Evolutionary conservation across 2,113 vertebrate genomes (phyloP), one percentile per base, ranked within the genome.

Genomic region (Clarias magur): DNA sequence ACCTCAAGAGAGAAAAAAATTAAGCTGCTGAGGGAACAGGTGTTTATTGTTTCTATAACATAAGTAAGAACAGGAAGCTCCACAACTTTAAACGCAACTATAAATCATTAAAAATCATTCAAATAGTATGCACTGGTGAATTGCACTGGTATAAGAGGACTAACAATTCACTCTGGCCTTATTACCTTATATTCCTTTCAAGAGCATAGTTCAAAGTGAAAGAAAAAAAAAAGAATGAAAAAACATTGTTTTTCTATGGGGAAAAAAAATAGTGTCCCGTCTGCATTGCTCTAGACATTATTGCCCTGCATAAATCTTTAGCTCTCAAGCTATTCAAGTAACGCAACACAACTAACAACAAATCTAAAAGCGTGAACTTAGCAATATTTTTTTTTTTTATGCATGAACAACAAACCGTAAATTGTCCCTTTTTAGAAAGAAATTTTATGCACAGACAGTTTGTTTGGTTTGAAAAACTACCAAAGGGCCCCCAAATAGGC

Each of bases 171-270:
- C 16, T 16, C 57, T 59, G 2, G 57, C 0, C 48, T 48, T 48
- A 48, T 19, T 16, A 25, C 25, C 62, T 13, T 8, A 2, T 25
- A 63, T 63, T 63, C 62, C 62, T 25, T 63, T 25, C 21, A 54
- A 30, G 42, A 65, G 63, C 54, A 70, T 79, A 3, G 72, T 65
- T 56, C 53, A 79, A 30, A 25, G 70, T 80, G 65, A 87, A 84
- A 57, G 17, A 72, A 83, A 89, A 78, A 79, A 82, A 85, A 75
- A 15, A 11, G 12, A 78, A 53, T 38, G 63, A 30, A 65, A 79
- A 42, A 60, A 83, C 68, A 59, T 78, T 65, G 23, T 78, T 88
- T 54, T n/a, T 57, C 60, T 48, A 7, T 48, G 42, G 42, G 42
- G 42, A 53, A 34, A 23, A 15, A 23, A 65, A 4, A 56, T 56